A percentile compares a stretch with the other conserved stretches of the same genome.
phyloP scores from a whole-genome alignment of 35 echinoderm and acorn worm genomes.

The Heliocidaris tuberculata region DNA sequence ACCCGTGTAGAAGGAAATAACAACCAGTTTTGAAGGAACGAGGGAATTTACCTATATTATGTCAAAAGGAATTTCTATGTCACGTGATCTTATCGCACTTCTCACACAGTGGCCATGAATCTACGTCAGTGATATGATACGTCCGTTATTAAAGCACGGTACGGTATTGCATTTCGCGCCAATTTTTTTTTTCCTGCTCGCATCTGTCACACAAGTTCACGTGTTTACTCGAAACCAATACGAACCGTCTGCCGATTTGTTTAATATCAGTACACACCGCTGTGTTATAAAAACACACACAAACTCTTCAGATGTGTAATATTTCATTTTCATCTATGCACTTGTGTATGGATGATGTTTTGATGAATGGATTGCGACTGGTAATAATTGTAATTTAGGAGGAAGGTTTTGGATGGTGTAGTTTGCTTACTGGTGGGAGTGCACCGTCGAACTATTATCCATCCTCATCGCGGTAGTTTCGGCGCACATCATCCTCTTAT shows the following conservation, averaged over 20 bases:
- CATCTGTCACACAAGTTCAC: constrained; percentile 16
- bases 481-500: background rate
- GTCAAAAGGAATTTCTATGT: background rate
- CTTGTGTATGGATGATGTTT: background rate
- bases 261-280: background rate
- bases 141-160: background rate
- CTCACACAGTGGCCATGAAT: background rate
- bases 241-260: constrained; percentile 6
- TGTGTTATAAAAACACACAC: background rate
- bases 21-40: background rate
- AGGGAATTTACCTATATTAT: background rate
- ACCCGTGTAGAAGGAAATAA: background rate
- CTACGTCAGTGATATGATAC: background rate
- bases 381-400: background rate
- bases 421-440: background rate
- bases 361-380: background rate
- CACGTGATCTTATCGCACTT: constrained; percentile 1
- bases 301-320: background rate
- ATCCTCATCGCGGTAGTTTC: background rate
- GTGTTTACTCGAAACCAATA: constrained; percentile 17
- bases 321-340: background rate
- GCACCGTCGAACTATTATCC: background rate
- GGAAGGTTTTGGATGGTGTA: background rate
- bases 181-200: background rate
- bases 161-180: background rate